Evolutionary conservation across 2,888 invertebrate species (phyloP).

Genomic region (Dolomedes plantarius): DNA sequence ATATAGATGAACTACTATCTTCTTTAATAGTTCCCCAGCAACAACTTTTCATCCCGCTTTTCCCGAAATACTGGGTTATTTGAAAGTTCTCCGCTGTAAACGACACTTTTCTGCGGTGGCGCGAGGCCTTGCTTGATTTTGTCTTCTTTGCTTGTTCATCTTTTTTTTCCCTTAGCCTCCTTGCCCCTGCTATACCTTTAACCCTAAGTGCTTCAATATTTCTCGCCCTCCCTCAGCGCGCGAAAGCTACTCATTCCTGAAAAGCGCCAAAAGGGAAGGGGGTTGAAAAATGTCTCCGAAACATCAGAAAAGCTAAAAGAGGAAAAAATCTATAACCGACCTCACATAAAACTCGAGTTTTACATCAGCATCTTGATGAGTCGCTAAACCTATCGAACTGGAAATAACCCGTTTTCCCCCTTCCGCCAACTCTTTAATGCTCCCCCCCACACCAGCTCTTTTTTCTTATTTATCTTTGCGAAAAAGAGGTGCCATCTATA

Average conservation of each 20-base stretch:
- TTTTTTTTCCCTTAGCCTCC: conserved; percentile 23
- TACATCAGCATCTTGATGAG: conserved; percentile 67
- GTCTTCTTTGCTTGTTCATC: not conserved
- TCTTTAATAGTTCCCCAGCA: conserved; percentile 70
- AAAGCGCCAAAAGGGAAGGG: conserved; percentile 30
- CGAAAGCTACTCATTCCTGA: conserved; percentile 64
- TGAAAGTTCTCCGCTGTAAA: conserved; percentile 66
- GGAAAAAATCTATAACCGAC: conserved; percentile 62
- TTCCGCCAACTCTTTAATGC: conserved; percentile 58
- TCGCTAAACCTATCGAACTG: conserved; percentile 69
- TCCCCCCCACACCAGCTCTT: conserved; percentile 6
- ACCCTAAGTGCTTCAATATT: conserved; percentile 71
- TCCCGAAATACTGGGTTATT: conserved; percentile 63
- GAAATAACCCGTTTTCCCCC: conserved; percentile 70
- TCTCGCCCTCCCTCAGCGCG: conserved; percentile 53
- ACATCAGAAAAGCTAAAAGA: conserved; percentile 19
- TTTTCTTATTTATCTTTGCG: conserved; percentile 1
- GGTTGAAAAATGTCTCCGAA: conserved; percentile 54
- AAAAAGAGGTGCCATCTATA: conserved; percentile 37
- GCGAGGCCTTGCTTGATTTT: conserved; percentile 37
- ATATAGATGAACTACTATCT: conserved; percentile 64
- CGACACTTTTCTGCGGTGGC: conserved; percentile 65
- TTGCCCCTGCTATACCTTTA: conserved; percentile 61
- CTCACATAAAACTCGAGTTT: conserved; percentile 68
- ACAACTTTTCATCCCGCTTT: conserved; percentile 65